Percentiles rank a stretch among this genome's conserved stretches.
phyloP scores from a whole-genome alignment of 1,140 invertebrate species.

The Zaprionus camerounensis region DNA sequence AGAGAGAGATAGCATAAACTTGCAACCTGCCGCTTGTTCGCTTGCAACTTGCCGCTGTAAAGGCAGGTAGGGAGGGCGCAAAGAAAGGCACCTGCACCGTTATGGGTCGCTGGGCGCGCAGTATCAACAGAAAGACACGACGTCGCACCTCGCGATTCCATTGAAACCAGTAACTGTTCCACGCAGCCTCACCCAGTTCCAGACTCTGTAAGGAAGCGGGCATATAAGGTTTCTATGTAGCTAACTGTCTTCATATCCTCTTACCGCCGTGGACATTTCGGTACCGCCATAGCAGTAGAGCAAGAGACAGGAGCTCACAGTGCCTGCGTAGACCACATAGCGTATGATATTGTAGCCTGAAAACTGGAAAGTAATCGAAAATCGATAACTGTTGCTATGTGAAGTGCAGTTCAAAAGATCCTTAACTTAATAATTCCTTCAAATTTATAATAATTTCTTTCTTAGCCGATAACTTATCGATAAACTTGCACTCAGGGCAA shows the following conservation, averaged over 20 bases:
- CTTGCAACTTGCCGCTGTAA: conserved; percentile 50
- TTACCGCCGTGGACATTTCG: conserved; percentile 55
- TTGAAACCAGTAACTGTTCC: conserved; percentile 58
- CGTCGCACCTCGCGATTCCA: conserved; percentile 54
- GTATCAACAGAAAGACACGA: conserved; percentile 57
- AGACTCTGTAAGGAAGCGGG: conserved; percentile 41
- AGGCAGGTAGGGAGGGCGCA: conserved; percentile 54
- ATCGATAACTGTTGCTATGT: neutral
- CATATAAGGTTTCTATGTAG: neutral
- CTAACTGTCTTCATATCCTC: neutral
- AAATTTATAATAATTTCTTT: no score
- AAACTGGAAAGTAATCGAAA: conserved; percentile 36
- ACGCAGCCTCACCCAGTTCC: conserved; percentile 54
- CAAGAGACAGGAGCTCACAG: conserved; percentile 50
- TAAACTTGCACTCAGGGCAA: no score
- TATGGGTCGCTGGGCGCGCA: conserved; percentile 59
- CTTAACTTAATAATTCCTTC: no score
- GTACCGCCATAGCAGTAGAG: conserved; percentile 67
- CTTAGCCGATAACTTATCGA: neutral
- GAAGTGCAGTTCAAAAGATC: neutral
- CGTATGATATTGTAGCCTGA: conserved; percentile 67
- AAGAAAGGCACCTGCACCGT: conserved; percentile 61
- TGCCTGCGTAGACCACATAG: conserved; percentile 57
- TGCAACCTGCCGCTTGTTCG: neutral
- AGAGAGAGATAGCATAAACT: neutral